A percentile compares a stretch with the other conserved stretches of the same genome.
Conservation (phyloP, 2,888 invertebrate species). For the Rhogogaster chlorosoma region DNA sequence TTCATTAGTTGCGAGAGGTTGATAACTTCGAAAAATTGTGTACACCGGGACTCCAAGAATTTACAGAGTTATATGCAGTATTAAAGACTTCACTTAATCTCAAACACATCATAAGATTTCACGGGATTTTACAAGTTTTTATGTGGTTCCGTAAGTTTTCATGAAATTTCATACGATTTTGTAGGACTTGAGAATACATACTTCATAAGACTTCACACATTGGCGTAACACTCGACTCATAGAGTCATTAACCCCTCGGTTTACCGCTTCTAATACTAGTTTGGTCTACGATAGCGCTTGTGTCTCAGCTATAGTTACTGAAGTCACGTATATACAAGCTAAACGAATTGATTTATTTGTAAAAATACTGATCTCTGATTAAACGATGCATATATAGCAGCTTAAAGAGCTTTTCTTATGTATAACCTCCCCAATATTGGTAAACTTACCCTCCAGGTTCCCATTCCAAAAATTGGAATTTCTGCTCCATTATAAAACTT, state of each 20-base stretch:
- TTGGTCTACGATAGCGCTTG: not conserved
- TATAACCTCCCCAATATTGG: not conserved
- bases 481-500: conserved; percentile 69
- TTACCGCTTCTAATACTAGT: not conserved
- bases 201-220: not conserved
- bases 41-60: not conserved
- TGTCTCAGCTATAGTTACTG: not conserved
- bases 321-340: not conserved
- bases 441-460: conserved; percentile 74
- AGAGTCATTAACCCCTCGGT: too few relatives aligned
- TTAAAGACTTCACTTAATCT: not conserved
- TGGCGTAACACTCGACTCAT: too few relatives aligned
- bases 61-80: not conserved
- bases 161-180: not conserved
- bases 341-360: not conserved
- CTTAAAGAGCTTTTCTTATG: not conserved
- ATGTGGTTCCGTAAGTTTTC: not conserved
- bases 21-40: not conserved
- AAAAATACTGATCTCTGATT: not conserved
- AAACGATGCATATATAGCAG: not conserved
- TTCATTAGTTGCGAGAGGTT: not conserved
- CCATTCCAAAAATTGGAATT: conserved; percentile 75
- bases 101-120: not conserved
- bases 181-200: not conserved
- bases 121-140: not conserved